Conservation (phyloP, 2,113 vertebrate species). For the Dascyllus trimaculatus region DNA sequence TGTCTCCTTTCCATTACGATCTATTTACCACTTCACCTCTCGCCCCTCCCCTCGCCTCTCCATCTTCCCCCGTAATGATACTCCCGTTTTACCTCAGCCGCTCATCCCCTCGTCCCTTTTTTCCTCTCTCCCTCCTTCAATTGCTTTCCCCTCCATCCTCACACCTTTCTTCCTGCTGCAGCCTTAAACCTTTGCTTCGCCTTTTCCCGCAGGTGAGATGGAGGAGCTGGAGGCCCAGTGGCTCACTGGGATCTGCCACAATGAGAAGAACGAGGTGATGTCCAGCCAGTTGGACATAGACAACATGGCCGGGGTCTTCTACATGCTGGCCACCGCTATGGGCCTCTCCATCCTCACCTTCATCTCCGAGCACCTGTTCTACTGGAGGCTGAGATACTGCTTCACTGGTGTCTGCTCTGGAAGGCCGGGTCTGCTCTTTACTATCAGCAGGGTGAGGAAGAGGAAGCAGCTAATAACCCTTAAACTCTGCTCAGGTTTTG, state of each 20-base stretch:
- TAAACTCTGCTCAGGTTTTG: background rate
- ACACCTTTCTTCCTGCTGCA: background rate
- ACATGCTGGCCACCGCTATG: conserved; percentile 99
- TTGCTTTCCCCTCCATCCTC: background rate
- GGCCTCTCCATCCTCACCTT: conserved; percentile 96
- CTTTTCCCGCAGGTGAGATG: conserved; percentile 91
- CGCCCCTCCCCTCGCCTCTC: conserved; percentile 17
- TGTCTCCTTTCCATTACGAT: conserved; percentile 68
- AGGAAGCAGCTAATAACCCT: background rate
- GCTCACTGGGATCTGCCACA: conserved; percentile 98
- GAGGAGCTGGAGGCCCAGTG: conserved; percentile 97
- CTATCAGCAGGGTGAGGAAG: conserved; percentile 94
- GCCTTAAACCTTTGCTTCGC: conserved; percentile 2
- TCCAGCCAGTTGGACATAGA: conserved; percentile 98
- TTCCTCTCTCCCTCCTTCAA: background rate
- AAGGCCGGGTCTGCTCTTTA: conserved; percentile 93
- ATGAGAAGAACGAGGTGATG: conserved; percentile 99
- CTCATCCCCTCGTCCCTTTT: background rate
- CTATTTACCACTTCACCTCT: conserved; percentile 69
- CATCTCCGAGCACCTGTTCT: conserved; percentile 97
- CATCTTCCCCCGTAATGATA: conserved; percentile 47
- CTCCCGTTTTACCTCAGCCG: background rate
- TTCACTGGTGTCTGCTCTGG: conserved; percentile 96
- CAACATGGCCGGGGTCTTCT: conserved; percentile 99
- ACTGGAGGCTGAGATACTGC: conserved; percentile 98